Base-by-base conservation (phyloP, 2,888 invertebrate genomes). In the Opisthograptis luteolata region DNA sequence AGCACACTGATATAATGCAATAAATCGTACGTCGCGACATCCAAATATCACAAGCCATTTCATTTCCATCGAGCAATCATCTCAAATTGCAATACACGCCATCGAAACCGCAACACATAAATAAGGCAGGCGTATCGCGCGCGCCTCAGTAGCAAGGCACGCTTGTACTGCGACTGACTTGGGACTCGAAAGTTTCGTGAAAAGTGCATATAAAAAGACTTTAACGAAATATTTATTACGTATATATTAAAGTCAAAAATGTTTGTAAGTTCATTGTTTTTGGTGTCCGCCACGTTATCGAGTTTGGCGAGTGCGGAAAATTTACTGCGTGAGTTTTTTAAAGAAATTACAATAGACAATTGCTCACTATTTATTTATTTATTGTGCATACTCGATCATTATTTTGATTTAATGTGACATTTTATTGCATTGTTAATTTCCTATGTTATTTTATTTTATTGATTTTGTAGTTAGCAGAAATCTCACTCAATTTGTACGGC, bases 281-380 rank as follows among this genome's bases (percentile, higher is more conserved):
- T 71, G 55, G 61, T 66, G 55, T 63, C 61, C 36, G 62, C 60
- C 47, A 55, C 62, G 59, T 44, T 68, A 36, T 56, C 46, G 30
- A 62, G 67, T 58, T 63, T 63, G 24, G 72, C 62, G 34, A 59
- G 48, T 10, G 68, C 68, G 2, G 62, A 74, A n/a, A 59, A 50
- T 22, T 63, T 48, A 44, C 69, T 75, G 53, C 75, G 75, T 76
- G 74, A 76, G 74, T 70, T 34, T 25, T 3, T 3, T n/a, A n/a
- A n/a, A n/a, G n/a, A n/a, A n/a, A n/a, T n/a, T n/a, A n/a, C n/a
- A n/a, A n/a, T n/a, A n/a, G n/a, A n/a, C n/a, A n/a, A n/a, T n/a
- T n/a, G n/a, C n/a, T n/a, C n/a, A n/a, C n/a, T n/a, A n/a, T n/a
- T n/a, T n/a, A n/a, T n/a, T n/a, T n/a, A n/a, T n/a, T n/a, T n/a